Conservation (phyloP, 2,888 invertebrate species). For the Autographa pulchrina region DNA sequence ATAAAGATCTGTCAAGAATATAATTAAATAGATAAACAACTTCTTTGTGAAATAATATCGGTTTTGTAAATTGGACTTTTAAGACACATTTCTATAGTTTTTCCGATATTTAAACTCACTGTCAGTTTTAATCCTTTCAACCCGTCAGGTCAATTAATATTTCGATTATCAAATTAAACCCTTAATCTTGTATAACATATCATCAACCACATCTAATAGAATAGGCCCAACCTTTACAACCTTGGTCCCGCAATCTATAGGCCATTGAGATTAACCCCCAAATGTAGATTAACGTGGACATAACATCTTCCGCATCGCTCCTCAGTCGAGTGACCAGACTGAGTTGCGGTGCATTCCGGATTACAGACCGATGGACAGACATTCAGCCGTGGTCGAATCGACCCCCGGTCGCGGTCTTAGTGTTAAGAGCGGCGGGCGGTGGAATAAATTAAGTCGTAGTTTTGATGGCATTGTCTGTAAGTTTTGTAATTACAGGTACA, state of each 20-base stretch:
- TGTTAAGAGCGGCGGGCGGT: constrained; percentile 39
- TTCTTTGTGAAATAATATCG: too few species aligned
- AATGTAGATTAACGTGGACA: constrained; percentile 35
- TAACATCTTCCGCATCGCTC: constrained; percentile 55
- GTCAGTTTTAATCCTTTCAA: too few species aligned
- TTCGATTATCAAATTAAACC: background rate
- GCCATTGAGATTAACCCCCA: constrained; percentile 17
- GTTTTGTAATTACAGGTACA: too few species aligned
- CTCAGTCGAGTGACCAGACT: constrained; percentile 45
- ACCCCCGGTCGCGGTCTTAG: constrained; percentile 22
- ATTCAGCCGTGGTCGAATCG: constrained; percentile 50
- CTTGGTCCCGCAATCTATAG: constrained; percentile 16
- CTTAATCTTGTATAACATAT: background rate
- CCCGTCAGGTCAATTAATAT: too few species aligned
- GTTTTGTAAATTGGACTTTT: too few species aligned
- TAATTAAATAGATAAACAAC: too few species aligned
- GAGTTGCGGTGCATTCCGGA: constrained; percentile 49
- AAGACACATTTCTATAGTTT: too few species aligned
- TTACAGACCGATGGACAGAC: constrained; percentile 46
- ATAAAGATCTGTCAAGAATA: too few species aligned
- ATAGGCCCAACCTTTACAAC: constrained; percentile 5
- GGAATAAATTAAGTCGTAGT: background rate
- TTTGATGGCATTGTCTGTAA: too few species aligned
- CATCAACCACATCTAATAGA: background rate
- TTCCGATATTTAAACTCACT: too few species aligned